A percentile compares a stretch with the other conserved stretches of the same genome.
Conservation (phyloP, 2,113 vertebrate genomes). For the Athene cunicularia region DNA sequence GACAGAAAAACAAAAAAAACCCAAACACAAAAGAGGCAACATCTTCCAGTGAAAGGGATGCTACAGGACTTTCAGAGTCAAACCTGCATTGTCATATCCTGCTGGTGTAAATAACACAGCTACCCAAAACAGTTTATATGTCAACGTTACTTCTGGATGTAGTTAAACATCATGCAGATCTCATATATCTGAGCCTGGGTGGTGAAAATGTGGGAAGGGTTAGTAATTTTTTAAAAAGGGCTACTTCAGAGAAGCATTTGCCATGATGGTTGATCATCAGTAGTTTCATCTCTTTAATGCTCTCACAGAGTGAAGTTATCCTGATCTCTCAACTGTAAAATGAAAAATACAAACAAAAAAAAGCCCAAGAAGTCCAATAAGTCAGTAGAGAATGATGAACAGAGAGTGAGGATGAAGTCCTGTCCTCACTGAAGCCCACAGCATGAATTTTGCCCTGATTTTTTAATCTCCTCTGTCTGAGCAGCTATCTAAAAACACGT, state of each 20-base stretch:
- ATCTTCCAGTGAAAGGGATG: rapidly evolving
- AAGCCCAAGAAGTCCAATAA: not conserved
- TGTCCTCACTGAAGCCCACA: not conserved
- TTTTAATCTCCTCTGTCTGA: not conserved
- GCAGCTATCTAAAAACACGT: not conserved
- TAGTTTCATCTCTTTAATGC: not conserved
- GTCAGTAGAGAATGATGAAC: not conserved
- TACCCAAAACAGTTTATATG: not conserved
- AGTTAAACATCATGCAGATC: not conserved
- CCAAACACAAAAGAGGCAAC: not conserved
- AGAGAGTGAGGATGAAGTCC: not conserved
- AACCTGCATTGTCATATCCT: not conserved
- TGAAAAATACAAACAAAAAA: not conserved
- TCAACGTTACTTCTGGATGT: not conserved
- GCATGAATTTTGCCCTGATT: not conserved
- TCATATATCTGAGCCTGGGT: not conserved
- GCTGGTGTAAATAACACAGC: not conserved
- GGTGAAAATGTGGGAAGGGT: not conserved
- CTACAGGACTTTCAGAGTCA: not conserved
- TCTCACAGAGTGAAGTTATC: not conserved
- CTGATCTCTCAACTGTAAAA: not conserved
- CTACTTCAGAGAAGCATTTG: not conserved
- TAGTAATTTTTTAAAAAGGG: not conserved
- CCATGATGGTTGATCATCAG: not conserved
- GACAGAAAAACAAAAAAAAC: not conserved